A percentile compares a stretch with the other conserved stretches of the same genome.
Conservation (phyloP, 2,113 vertebrate species). For the Pagrus major region DNA sequence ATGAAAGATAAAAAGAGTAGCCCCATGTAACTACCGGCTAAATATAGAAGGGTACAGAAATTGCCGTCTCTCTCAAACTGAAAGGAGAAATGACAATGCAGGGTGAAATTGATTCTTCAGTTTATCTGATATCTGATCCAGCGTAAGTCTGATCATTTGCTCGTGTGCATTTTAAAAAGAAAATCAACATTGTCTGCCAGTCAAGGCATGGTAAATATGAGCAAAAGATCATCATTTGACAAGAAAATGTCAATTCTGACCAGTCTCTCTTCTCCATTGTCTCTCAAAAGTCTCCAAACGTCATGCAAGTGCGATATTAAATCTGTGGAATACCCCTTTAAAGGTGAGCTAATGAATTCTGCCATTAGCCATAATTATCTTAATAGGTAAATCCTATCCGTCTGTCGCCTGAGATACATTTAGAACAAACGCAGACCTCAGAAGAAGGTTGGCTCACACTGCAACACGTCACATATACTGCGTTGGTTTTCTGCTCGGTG, state of each 20-base stretch:
- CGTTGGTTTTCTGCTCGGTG: neutral
- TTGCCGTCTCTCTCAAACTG: too few species aligned
- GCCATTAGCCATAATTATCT: neutral
- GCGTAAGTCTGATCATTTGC: too few species aligned
- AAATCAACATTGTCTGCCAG: too few species aligned
- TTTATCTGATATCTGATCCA: too few species aligned
- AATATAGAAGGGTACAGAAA: too few species aligned
- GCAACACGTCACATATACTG: constrained; percentile 13
- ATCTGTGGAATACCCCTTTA: neutral
- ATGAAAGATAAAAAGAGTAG: too few species aligned
- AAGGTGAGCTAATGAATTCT: neutral
- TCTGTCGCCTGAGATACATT: neutral
- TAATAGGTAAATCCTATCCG: neutral
- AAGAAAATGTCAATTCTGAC: neutral
- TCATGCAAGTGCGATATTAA: neutral
- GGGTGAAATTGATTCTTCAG: too few species aligned
- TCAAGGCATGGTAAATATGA: too few species aligned
- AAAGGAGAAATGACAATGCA: too few species aligned
- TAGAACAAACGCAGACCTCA: constrained; percentile 1
- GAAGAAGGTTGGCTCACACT: neutral
- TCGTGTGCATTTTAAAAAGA: too few species aligned
- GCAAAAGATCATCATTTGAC: too few species aligned
- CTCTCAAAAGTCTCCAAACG: neutral
- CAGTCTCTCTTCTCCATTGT: neutral
- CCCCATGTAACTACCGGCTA: too few species aligned